These are phyloP conservation scores for Meda fulgida DNA, from an alignment of 2,797 vertebrate species.

Conservation along the genomic window DNA sequence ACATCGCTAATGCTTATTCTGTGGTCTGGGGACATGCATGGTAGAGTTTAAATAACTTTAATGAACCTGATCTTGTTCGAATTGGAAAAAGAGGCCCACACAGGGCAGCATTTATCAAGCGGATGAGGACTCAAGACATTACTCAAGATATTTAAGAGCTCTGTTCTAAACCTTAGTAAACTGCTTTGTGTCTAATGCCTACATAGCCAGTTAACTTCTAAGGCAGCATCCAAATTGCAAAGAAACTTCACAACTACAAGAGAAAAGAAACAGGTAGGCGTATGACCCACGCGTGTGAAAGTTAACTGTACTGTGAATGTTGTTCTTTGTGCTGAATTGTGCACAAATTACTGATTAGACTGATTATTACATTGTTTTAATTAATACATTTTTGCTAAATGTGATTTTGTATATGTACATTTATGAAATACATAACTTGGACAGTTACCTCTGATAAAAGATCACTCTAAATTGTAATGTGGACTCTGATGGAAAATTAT, in stretches of 20 bases:
- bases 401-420: too few relatives aligned
- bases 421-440: too few relatives aligned
- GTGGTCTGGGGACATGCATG: slow-evolving; percentile 47
- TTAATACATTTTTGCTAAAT: too few relatives aligned
- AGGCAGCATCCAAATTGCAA: background rate
- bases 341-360: background rate
- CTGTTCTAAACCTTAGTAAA: background rate
- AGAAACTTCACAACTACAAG: background rate
- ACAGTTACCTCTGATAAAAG: too few relatives aligned
- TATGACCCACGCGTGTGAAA: background rate
- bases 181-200: background rate
- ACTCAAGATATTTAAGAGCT: background rate
- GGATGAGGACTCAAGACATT: slow-evolving; percentile 14
- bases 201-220: background rate
- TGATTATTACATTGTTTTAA: too few relatives aligned
- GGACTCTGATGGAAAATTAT: too few relatives aligned
- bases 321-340: background rate
- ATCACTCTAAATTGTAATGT: too few relatives aligned
- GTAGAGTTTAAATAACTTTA: slow-evolving; percentile 45
- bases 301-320: background rate
- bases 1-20: slow-evolving; percentile 54
- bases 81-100: slow-evolving; percentile 18
- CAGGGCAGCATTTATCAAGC: slow-evolving; percentile 24
- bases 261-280: background rate
- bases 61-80: slow-evolving; percentile 47